Evolutionary conservation across 2,888 invertebrate genomes (phyloP), one percentile per base, ranked within the genome.

Genomic region (Zaprionus lineosus): DNA sequence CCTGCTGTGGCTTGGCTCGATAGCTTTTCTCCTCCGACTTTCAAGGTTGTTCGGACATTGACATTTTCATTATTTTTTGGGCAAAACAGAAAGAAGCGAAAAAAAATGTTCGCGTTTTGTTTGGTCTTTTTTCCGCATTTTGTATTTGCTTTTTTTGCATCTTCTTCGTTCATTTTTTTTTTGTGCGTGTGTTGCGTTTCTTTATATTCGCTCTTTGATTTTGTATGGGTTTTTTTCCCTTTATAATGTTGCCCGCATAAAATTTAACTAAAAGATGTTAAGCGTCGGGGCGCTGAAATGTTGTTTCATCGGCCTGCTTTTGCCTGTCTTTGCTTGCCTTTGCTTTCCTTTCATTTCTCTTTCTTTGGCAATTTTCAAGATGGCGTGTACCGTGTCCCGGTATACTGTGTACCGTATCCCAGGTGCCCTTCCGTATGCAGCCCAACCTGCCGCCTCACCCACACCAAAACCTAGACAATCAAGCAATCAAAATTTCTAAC

Each of bases 11-110:
- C 56, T 58, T 64, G 12, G 59, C 52, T 59, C 63, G 65, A 75
- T 74, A 74, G 84, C 75, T 85, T 88, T 78, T 83, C 78, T 78
- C 78, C 78, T 87, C 79, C 86, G 86, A 81, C 82, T 89, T 89
- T 89, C 90, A 90, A 90, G 90, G 90, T 90, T 90, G 89, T 88
- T 89, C 88, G 90, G 88, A 81, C 90, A 88, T 90, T 90, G 90
- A 90, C 90, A 89, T 86, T 89, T 83, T 83, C 75, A 82, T 84
- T 84, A 77, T 82, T 81, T 74, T 79, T 83, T 74, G 62, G 75
- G 71, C 69, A 67, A 64, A 74, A 81, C 50, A 15, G 28, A 44
- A 57, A 44, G 44, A 51, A 60, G 19, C n/a, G 33, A 57, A 39
- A 56, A 71, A 66, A 37, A 64, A 39, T 41, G 55, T 72, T 53